Base-by-base conservation (phyloP, 2,113 vertebrate genomes). In the Aegithalos caudatus region DNA sequence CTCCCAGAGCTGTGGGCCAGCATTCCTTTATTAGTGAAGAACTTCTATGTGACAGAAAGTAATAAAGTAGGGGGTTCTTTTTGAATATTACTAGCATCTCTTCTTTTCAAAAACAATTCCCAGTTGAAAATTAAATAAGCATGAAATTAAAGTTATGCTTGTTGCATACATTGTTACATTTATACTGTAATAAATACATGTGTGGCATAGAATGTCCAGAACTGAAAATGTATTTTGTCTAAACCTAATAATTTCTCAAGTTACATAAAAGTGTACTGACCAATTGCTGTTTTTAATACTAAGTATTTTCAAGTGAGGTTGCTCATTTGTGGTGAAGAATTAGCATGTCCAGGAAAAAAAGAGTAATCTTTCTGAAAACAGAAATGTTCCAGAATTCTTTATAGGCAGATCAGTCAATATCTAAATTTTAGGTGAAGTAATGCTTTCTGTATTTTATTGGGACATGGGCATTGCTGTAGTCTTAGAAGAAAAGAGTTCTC, bases 31-130 rank as follows among this genome's bases (percentile, higher is more conserved):
- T 66, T 80, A 12, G 21, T 38, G 11, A 69, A 73, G 33, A 92
- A 27, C 8, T 62, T 67, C 11, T 24, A 0, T 19, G 14, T 1
- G 1, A 7, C 28, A 48, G 25, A 70, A 62, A n/a, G 35, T 21
- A 22, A 35, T 79, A 44, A 74, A 40, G 29, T 21, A 17, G 31
- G 20, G 44, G 44, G 44, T 50, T 29, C 28, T 62, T 57, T 28
- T 48, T 7, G 3, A 53, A 12, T 50, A 22, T 57, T 50, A 14
- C 10, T 53, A 38, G 4, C 7, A 21, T 88, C 8, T 61, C 50
- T 66, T 79, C 11, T n/a, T 60, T 70, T 74, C 11, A 64, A 64
- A 88, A 72, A 2, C 16, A 62, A 5, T 71, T 90, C 47, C 14
- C 17, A 54, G 23, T 33, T 92, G 44, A 64, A 83, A 67, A 58